Evolutionary conservation across 1,140 invertebrate species (phyloP).

Genomic region (Zaprionus camerounensis): DNA sequence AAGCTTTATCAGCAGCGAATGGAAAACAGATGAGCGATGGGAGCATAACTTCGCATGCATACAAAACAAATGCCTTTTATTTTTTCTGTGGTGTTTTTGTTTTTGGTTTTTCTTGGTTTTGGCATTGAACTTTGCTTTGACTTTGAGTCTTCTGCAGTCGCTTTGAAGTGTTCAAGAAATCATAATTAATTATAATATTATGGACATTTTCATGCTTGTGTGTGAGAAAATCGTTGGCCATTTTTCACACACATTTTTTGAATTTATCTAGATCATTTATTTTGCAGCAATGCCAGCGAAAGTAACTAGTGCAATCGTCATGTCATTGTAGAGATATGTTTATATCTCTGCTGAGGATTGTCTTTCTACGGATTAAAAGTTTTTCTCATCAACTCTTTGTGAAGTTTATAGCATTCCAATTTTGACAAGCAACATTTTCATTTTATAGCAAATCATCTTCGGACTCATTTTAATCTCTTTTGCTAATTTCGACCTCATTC

Average conservation of each 20-base stretch:
- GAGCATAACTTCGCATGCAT: constrained; percentile 51
- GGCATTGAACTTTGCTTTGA: constrained; percentile 80
- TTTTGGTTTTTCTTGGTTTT: constrained; percentile 47
- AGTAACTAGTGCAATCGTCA: constrained; percentile 37
- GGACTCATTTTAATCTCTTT: constrained; percentile 46
- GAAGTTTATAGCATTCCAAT: not conserved
- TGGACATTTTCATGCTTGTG: constrained; percentile 33
- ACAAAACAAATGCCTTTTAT: constrained; percentile 54
- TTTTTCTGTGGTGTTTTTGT: constrained; percentile 29
- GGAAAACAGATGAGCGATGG: constrained; percentile 46
- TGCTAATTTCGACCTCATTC: constrained; percentile 78
- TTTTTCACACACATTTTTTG: constrained; percentile 66
- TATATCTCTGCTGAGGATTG: too few relatives aligned
- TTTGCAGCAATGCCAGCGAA: constrained; percentile 62
- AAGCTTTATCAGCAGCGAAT: constrained; percentile 70
- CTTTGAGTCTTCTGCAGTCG: constrained; percentile 57
- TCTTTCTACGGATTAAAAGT: too few relatives aligned
- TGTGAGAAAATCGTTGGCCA: constrained; percentile 61
- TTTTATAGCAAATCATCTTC: constrained; percentile 56
- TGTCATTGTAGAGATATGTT: not conserved
- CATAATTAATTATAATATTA: constrained; percentile 78
- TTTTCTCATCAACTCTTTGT: not conserved
- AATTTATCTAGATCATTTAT: constrained; percentile 34
- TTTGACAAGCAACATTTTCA: not conserved
- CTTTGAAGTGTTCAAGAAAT: constrained; percentile 59